These are phyloP conservation scores for Diprion similis DNA, from an alignment of 1,140 invertebrate genomes.

Conservation along the genomic window DNA sequence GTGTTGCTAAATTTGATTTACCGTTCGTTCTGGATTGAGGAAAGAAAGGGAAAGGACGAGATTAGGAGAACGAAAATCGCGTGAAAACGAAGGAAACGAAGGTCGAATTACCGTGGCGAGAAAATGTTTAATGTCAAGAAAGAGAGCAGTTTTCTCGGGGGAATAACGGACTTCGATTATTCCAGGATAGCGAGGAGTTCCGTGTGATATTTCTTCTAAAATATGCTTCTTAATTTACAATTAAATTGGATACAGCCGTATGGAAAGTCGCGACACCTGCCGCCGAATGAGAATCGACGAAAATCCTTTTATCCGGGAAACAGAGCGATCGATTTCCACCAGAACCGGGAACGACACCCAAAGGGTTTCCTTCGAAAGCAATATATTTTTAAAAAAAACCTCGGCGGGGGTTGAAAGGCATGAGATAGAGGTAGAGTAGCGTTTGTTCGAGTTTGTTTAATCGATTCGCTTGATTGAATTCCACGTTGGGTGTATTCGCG, in stretches of 20 bases:
- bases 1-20: no score
- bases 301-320: no score
- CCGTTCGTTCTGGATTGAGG: no score
- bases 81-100: background rate
- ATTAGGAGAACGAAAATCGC: background rate
- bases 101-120: background rate
- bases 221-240: background rate
- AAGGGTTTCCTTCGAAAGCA: background rate
- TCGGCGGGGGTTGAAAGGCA: background rate
- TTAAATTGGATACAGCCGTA: background rate
- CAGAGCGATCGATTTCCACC: no score
- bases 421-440: background rate
- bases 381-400: background rate
- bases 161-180: no score
- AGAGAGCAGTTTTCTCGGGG: background rate
- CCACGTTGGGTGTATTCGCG: background rate
- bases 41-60: no score
- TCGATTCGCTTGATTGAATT: slow-evolving; percentile 1
- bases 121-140: background rate
- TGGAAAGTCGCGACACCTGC: no score
- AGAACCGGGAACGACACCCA: background rate
- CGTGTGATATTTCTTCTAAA: background rate
- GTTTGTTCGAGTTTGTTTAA: background rate
- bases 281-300: no score
- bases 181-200: no score